phyloP scores from a whole-genome alignment of 35 echinoderm and acorn worm species.

The Stichopus chloronotus region DNA sequence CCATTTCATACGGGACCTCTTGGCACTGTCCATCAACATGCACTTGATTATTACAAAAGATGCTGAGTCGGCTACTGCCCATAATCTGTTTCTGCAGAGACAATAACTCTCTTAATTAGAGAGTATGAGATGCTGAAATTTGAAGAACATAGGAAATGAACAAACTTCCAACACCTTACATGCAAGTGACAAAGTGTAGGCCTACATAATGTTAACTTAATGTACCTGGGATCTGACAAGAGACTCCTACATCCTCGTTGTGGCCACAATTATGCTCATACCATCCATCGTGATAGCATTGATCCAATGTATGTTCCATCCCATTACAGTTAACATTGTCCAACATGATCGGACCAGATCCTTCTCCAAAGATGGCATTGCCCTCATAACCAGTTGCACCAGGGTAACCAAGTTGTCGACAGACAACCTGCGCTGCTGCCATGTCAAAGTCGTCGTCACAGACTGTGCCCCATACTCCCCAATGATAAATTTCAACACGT shows the following conservation, averaged over 20 bases:
- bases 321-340: not conserved
- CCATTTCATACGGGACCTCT: too few species aligned
- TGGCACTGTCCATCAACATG: too few species aligned
- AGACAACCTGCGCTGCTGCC: not conserved
- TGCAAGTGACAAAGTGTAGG: too few species aligned
- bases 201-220: not conserved
- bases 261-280: slow-evolving; percentile 46
- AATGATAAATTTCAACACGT: not conserved
- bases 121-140: not conserved
- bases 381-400: not conserved
- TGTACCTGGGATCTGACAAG: slow-evolving; percentile 33
- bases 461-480: slow-evolving; percentile 18
- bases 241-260: slow-evolving; percentile 52
- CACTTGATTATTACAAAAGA: too few species aligned
- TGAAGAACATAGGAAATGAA: not conserved
- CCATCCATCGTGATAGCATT: not conserved
- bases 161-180: not conserved
- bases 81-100: not conserved
- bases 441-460: slow-evolving; percentile 37
- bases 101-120: not conserved
- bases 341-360: not conserved
- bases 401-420: not conserved
- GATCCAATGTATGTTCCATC: not conserved
- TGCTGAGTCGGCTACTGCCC: too few species aligned
- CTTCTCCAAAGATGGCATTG: not conserved